Conservation (phyloP, 2,113 vertebrate species). For the Syngnathus floridae region DNA sequence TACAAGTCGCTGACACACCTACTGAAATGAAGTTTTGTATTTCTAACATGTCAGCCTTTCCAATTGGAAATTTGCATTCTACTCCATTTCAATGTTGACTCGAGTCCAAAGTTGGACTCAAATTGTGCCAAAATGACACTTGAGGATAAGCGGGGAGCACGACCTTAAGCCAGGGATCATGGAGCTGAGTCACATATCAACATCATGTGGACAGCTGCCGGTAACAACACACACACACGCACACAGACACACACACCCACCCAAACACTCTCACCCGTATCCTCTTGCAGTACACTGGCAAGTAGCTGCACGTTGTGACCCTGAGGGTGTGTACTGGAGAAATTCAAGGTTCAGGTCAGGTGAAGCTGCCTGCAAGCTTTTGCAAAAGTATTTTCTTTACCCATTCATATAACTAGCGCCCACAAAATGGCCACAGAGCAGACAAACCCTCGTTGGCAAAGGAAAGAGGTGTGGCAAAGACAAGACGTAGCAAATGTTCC, state of each 20-base stretch:
- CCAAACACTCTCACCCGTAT: slow-evolving; percentile 22
- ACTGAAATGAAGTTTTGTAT: no score
- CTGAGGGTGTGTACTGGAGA: neutral
- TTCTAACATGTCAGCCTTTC: no score
- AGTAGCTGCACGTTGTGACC: slow-evolving; percentile 5
- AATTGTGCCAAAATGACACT: neutral
- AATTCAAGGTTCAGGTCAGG: slow-evolving; percentile 9
- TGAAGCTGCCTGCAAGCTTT: neutral
- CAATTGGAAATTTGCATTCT: no score
- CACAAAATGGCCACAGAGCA: neutral
- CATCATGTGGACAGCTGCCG: slow-evolving; percentile 28
- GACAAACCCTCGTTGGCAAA: slow-evolving; percentile 1
- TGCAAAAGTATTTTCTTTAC: slow-evolving; percentile 2
- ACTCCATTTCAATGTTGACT: no score
- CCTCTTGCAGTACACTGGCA: slow-evolving; percentile 20
- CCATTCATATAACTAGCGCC: neutral
- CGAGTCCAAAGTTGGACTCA: slow-evolving; percentile 14
- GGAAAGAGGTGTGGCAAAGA: slow-evolving; percentile 19
- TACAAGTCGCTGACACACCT: no score
- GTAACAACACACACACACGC: slow-evolving; percentile 33
- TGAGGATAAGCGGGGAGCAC: neutral
- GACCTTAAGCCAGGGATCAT: slow-evolving; percentile 26
- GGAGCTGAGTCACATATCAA: slow-evolving; percentile 46
- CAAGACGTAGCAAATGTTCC: slow-evolving; percentile 29
- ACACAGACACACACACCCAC: slow-evolving; percentile 9